A percentile compares a stretch with the other conserved stretches of the same genome.
Evolutionary conservation across 2,113 vertebrate species (phyloP).

Genomic region (Aplodontia rufa): DNA sequence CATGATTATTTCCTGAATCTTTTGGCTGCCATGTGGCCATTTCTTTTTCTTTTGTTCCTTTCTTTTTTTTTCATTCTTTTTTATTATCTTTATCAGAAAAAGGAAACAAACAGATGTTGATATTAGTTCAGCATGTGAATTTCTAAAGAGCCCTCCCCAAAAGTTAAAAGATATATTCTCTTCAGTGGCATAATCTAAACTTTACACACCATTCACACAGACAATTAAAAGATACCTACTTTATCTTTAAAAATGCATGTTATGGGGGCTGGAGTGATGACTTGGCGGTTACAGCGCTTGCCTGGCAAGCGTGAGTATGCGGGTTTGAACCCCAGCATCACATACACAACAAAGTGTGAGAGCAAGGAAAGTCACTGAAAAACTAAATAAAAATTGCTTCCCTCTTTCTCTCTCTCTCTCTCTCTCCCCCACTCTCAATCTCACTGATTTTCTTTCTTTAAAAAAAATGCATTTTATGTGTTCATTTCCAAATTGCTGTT

Average conservation of each 20-base stretch:
- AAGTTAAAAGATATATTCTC: neutral
- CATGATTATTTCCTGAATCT: neutral
- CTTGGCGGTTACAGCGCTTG: no score
- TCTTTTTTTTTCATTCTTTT: no score
- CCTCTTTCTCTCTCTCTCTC: no score
- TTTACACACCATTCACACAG: neutral
- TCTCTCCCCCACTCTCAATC: no score
- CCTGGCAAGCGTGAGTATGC: no score
- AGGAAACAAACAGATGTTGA: neutral
- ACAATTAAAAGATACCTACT: neutral
- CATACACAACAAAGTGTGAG: no score
- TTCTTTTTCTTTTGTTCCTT: no score
- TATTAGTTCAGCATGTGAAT: neutral
- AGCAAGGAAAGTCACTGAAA: no score
- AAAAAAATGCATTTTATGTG: constrained; percentile 7
- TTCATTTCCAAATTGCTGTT: neutral
- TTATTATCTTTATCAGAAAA: constrained; percentile 8
- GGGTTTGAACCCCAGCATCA: no score
- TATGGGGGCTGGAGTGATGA: no score
- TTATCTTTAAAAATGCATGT: constrained; percentile 24
- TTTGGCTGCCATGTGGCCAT: neutral
- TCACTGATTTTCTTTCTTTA: no score
- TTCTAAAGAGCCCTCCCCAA: neutral
- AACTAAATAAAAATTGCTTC: no score
- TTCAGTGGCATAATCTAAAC: neutral